Conservation (phyloP, 2,888 invertebrate genomes). For the Sinotaia quadrata region DNA sequence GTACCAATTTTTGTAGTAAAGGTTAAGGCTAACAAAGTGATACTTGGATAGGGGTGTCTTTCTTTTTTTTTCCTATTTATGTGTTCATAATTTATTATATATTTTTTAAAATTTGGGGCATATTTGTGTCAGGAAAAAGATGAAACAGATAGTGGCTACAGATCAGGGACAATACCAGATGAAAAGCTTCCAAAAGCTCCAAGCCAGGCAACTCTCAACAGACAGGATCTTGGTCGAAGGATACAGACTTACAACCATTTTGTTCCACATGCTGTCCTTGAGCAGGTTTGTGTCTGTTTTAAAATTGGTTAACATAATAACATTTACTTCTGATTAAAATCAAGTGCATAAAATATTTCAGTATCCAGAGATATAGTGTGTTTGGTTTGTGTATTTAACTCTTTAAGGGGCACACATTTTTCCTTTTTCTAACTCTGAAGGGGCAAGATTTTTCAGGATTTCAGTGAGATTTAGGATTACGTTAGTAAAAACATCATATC, state of each 20-base stretch:
- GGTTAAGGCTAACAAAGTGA: not conserved
- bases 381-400: no score
- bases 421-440: no score
- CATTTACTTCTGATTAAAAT: no score
- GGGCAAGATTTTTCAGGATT: no score
- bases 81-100: not conserved
- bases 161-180: slow-evolving; percentile 64
- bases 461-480: no score
- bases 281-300: slow-evolving; percentile 66
- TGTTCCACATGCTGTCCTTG: slow-evolving; percentile 72
- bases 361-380: no score
- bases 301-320: no score
- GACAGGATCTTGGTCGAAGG: slow-evolving; percentile 69
- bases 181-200: slow-evolving; percentile 61
- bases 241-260: slow-evolving; percentile 72
- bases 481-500: no score
- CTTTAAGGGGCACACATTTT: no score
- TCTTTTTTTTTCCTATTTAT: not conserved
- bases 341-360: no score
- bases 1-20: no score
- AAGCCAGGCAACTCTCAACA: slow-evolving; percentile 62
- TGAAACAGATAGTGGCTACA: slow-evolving; percentile 65
- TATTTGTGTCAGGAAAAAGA: slow-evolving; percentile 54
- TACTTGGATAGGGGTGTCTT: not conserved
- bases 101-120: not conserved